Base-by-base conservation (phyloP, 1,140 invertebrate genomes). In the Solen grandis region DNA sequence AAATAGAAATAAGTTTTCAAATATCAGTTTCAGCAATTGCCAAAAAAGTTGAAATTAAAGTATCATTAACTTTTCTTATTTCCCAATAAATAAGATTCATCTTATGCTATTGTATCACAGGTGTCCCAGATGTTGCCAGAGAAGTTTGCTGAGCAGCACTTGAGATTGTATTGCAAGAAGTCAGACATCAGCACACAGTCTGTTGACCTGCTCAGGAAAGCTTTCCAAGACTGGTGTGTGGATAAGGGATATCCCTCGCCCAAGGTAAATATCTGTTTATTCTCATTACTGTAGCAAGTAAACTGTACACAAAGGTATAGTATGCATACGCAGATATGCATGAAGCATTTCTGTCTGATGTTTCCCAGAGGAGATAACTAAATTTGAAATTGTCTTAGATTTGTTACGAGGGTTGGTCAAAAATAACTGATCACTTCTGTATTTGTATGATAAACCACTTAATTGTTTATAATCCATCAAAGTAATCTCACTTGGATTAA, bases 101-200 rank as follows among this genome's bases (percentile, higher is more conserved):
- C 35, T 35, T 31, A 31, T n/a, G 14, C 8, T 62, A 16, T 35
- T 50, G 41, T n/a, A 25, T 41, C 25, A 1, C 29, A 83, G 84
- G 75, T 81, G 27, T 86, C 79, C 5, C 31, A 75, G 27, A 35
- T 83, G 50, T 35, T 83, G 55, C 76, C 82, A n/a, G 72, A 70
- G n/a, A 70, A 69, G 19, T 82, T 84, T 72, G 74, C 74, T 35
- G 82, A 83, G 52, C 81, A 82, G 22, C 50, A 65, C 31, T 62
- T 81, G 2, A 50, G 78, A 52, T 31, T 81, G 2, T 81, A 82
- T 62, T 84, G 74, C 38, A 81, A 76, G 38, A 54, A 55, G 5
- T 41, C 46, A 55, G 82, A 79, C 55, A 2, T 54, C 2, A 14
- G 75, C 13, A n/a, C n/a, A n/a, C n/a, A n/a, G n/a, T 75, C 77